phyloP scores from a whole-genome alignment of 35 echinoderm and acorn worm genomes.

The Ptychodera flava region DNA sequence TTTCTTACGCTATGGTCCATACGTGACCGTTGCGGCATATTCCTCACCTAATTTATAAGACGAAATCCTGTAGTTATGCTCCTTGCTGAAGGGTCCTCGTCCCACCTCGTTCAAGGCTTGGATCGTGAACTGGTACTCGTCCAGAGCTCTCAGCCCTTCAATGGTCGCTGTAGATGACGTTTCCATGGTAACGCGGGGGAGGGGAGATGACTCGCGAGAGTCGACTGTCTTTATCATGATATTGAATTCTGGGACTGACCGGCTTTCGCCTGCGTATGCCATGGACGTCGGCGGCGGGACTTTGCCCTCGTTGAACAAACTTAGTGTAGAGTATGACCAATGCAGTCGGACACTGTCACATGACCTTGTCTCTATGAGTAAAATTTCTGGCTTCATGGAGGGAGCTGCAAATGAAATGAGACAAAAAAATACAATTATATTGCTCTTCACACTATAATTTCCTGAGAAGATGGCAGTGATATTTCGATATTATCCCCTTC shows the following conservation, averaged over 20 bases:
- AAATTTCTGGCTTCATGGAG: background rate
- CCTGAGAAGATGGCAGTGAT: no score
- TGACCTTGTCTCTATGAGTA: background rate
- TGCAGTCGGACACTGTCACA: background rate
- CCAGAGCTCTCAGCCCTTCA: background rate
- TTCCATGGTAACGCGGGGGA: background rate
- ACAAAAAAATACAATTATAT: no score
- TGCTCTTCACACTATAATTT: no score
- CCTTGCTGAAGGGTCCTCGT: background rate
- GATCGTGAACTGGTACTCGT: background rate
- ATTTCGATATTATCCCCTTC: no score
- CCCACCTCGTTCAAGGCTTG: background rate
- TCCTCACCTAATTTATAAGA: background rate
- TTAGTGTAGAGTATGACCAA: background rate
- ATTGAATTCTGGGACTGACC: background rate
- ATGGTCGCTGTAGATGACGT: background rate
- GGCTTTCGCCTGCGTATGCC: background rate
- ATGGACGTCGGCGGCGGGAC: background rate
- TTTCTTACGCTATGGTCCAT: no score
- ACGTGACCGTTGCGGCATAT: no score
- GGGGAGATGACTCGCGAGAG: background rate
- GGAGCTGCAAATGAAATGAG: background rate
- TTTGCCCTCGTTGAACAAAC: no score
- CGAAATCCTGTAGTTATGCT: background rate
- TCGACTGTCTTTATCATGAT: background rate